Conservation (phyloP, 2,113 vertebrate species). For the Ariopsis seemanni region DNA sequence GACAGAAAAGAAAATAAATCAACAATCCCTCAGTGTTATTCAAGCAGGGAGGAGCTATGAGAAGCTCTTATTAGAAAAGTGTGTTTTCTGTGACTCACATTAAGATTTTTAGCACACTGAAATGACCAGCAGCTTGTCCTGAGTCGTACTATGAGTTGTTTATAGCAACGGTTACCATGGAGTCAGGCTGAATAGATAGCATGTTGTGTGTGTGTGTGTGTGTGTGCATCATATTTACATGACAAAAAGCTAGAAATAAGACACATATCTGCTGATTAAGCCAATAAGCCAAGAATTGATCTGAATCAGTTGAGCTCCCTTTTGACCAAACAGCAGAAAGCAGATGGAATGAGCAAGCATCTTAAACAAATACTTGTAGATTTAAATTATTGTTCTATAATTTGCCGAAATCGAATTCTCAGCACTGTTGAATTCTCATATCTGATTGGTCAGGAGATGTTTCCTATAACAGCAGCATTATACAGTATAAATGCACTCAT, state of each 20-base stretch:
- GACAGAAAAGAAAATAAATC: background rate
- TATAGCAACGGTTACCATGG: conserved; percentile 39
- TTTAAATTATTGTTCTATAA: background rate
- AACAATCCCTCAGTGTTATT: background rate
- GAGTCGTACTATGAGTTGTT: conserved; percentile 12
- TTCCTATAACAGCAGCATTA: background rate
- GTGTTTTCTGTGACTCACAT: background rate
- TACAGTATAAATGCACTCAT: background rate
- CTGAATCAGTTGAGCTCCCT: background rate
- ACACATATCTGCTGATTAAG: conserved; percentile 23
- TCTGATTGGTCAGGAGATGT: background rate
- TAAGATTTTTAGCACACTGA: conserved; percentile 4
- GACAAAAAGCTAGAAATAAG: conserved; percentile 2
- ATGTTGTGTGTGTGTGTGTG: background rate
- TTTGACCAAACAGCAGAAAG: background rate
- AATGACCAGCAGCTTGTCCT: conserved; percentile 4
- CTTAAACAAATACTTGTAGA: background rate
- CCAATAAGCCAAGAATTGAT: background rate
- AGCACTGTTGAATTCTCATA: background rate
- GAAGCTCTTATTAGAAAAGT: conserved; percentile 5
- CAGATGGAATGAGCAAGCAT: background rate
- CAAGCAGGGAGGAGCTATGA: background rate
- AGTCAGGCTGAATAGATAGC: conserved; percentile 21
- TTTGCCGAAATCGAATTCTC: background rate
- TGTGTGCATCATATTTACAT: background rate